Conservation (phyloP, 2,113 vertebrate species). For the Hemiprocne comata region DNA sequence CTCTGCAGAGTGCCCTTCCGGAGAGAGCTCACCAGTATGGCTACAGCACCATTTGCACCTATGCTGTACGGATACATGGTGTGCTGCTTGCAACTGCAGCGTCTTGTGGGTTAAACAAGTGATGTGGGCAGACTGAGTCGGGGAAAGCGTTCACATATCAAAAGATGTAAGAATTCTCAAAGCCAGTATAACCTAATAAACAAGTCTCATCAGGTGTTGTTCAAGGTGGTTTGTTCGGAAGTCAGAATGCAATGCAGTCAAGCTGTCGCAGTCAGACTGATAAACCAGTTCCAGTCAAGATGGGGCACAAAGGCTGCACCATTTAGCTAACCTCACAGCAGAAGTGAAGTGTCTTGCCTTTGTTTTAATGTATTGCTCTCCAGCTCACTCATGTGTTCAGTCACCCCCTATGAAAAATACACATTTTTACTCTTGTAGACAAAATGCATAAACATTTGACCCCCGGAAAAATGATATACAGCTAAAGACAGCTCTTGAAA, state of each 20-base stretch:
- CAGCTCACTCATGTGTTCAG: not conserved
- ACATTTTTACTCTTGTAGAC: slow-evolving; percentile 4
- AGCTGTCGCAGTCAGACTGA: slow-evolving; percentile 1
- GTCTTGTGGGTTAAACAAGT: not conserved
- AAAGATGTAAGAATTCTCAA: slow-evolving; percentile 11
- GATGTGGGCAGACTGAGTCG: not conserved
- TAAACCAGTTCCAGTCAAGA: not conserved
- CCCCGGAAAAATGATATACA: slow-evolving; percentile 14
- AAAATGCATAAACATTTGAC: slow-evolving; percentile 52
- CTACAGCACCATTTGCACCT: not conserved
- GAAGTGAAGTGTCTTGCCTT: not conserved
- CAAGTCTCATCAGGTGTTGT: not conserved
- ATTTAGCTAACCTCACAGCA: not conserved
- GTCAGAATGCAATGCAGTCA: not conserved
- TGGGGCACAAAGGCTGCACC: not conserved
- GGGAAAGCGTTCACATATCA: slow-evolving; percentile 1
- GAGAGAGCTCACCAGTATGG: not conserved
- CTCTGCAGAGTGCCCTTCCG: not conserved
- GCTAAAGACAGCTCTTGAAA: slow-evolving; percentile 7
- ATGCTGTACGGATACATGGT: not conserved
- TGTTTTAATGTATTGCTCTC: not conserved
- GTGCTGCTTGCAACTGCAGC: not conserved
- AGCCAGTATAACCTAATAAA: not conserved
- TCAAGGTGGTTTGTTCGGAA: not conserved
- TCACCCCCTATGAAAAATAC: slow-evolving; percentile 14